Percentiles rank a stretch among this genome's conserved stretches.
phyloP scores from a whole-genome alignment of 1,140 invertebrate genomes.

The Lepidurus couesii region DNA sequence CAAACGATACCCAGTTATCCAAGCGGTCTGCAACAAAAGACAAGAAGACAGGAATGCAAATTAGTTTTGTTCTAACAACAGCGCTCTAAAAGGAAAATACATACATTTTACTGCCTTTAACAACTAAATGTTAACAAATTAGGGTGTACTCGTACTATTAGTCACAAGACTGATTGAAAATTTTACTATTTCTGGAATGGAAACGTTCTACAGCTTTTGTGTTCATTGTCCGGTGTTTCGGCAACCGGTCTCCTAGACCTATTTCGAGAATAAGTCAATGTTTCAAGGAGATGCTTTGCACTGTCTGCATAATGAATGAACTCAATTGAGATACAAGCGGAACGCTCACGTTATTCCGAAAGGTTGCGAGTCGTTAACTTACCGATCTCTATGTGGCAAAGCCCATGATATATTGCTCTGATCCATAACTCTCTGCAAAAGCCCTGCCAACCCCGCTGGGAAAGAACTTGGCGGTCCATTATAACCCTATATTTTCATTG shows the following conservation, averaged over 20 bases:
- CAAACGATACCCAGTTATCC: background rate
- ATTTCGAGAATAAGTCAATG: background rate
- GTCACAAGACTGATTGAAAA: background rate
- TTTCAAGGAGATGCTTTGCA: background rate
- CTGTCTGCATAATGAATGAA: background rate
- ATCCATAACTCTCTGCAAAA: background rate
- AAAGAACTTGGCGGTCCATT: background rate
- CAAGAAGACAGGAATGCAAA: conserved; percentile 11
- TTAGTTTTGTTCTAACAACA: conserved; percentile 11
- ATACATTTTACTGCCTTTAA: background rate
- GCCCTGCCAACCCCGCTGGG: background rate
- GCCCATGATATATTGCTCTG: background rate
- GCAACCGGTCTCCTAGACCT: background rate
- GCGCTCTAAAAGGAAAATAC: background rate
- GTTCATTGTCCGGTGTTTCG: background rate
- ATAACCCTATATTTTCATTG: background rate
- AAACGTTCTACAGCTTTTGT: background rate
- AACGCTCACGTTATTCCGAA: background rate
- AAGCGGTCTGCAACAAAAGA: background rate
- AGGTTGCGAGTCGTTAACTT: background rate
- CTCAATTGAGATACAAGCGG: background rate
- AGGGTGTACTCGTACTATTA: background rate
- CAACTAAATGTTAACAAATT: background rate
- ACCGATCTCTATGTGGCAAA: background rate
- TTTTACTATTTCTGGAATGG: background rate